Evolutionary conservation across 2,888 invertebrate species (phyloP), one percentile per base, ranked within the genome.

Genomic region (Phytoseiulus persimilis): DNA sequence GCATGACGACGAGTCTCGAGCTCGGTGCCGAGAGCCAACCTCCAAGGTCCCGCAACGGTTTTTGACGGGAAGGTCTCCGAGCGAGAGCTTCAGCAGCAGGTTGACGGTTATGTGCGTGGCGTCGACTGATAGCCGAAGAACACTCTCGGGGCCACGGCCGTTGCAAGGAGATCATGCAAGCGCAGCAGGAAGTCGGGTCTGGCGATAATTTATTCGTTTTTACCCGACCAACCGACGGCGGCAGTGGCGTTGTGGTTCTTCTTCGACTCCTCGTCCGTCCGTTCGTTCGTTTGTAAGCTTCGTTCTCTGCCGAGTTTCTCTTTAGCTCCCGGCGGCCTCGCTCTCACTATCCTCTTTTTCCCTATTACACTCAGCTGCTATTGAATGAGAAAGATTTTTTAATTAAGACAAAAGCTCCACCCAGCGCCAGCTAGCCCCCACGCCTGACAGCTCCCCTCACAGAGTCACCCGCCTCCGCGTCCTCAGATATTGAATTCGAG

Each of bases 171-270:
- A 65, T 65, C 65, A 65, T 65, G 65, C 65, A 65, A 65, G 65
- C 65, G 5, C 65, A 65, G 65, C 65, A 65, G 65, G 65, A 65
- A 1, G 65, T 65, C 65, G 65, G 65, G 65, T 65, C 83, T 83
- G 33, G 83, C 45, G 87, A 87, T 87, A 87, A 87, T 87, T 87
- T 87, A 87, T 87, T 87, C 87, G 87, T 87, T 87, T 87, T 87
- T 87, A 33, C 45, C 87, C 65, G 65, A 65, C 65, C 65, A 23
- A 65, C 23, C 65, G 65, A 65, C 65, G 65, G 65, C 18, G 65
- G 65, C 65, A 65, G 65, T 18, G 65, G 65, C 65, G 65, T 65
- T 39, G 39, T 39, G 39, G 39, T 39, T 65, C 65, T 65, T 65
- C 28, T 65, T 65, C 65, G 65, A 65, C 65, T 65, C 18, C 5